Base-by-base conservation (phyloP, 2,888 invertebrate genomes). In the Noctuana brunneofusca region DNA sequence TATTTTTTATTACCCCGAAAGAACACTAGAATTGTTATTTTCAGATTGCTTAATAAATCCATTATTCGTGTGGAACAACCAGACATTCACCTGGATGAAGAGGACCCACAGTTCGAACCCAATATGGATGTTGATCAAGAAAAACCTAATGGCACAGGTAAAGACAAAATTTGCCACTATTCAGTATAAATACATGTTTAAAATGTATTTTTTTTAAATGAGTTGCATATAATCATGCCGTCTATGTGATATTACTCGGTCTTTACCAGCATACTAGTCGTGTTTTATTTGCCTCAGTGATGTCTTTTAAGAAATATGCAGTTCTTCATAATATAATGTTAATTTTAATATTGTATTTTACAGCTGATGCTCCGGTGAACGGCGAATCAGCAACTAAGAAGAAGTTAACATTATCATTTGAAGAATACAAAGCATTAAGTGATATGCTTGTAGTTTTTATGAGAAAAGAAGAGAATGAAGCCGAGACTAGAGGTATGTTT, bases 51-150 rank as follows among this genome's bases (percentile, higher is more conserved):
- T 30, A 99, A 98, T 86, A 98, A 98, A 78, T 98, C 98, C 0
- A 98, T 99, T 68, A 97, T 99, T 70, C 94, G 99, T 41, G 98
- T 99, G 16, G 99, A 99, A 76, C 98, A 99, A 76, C 99, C 99
- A 0, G 99, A 99, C 80, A 97, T 99, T 57, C 96, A 97, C 79
- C 89, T 99, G 66, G 97, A 97, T 58, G 97, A 97, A 65, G 96
- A 97, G 38, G 94, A 94, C 16, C 84, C 91, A 0, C 84, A 87
- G 64, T 84, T 83, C 30, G 92, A 93, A 63, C 92, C 92, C 0
- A 84, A 85, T 41, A 88, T 93, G 85, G 93, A 93, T 14, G 93
- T 94, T 1, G 93, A 94, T 14, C 92, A 93, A 24, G 93, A 93
- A 5, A 75, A 86, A 3, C 87, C 89, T 0, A 83, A 71, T 16